Evolutionary conservation across 2,113 vertebrate species (phyloP).

Genomic region (Phylloscopus whistleri): DNA sequence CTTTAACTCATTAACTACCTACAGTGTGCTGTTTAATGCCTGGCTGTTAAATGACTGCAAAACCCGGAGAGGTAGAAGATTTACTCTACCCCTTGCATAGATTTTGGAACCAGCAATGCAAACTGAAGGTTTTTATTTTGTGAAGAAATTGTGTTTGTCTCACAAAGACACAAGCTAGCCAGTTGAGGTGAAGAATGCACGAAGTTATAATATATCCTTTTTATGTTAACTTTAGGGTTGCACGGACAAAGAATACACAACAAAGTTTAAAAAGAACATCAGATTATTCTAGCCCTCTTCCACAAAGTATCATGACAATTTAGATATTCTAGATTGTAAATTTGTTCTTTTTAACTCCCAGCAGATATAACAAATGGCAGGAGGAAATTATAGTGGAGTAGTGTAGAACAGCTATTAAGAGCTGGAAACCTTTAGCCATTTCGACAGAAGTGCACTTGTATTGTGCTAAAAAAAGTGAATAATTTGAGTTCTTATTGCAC

Average conservation of each 20-base stretch:
- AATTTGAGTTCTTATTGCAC: constrained; percentile 8
- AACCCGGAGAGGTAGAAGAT: background rate
- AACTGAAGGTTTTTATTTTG: background rate
- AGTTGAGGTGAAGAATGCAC: background rate
- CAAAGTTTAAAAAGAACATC: background rate
- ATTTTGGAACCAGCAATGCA: background rate
- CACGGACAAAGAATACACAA: background rate
- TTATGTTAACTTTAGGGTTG: background rate
- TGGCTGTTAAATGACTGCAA: background rate
- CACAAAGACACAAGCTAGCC: background rate
- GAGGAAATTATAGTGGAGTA: background rate
- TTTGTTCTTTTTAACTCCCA: background rate
- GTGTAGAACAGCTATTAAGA: background rate
- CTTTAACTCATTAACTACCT: background rate
- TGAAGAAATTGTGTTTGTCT: background rate
- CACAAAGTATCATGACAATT: background rate
- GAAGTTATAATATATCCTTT: background rate
- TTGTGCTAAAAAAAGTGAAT: background rate
- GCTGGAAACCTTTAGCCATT: background rate
- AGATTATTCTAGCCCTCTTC: background rate
- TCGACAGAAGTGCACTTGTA: background rate
- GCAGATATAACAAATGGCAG: background rate
- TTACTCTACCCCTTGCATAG: background rate
- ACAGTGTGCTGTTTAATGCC: background rate
- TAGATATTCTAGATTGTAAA: background rate